Conservation (phyloP, 2,113 vertebrate species). For the Hippocampus barbouri region DNA sequence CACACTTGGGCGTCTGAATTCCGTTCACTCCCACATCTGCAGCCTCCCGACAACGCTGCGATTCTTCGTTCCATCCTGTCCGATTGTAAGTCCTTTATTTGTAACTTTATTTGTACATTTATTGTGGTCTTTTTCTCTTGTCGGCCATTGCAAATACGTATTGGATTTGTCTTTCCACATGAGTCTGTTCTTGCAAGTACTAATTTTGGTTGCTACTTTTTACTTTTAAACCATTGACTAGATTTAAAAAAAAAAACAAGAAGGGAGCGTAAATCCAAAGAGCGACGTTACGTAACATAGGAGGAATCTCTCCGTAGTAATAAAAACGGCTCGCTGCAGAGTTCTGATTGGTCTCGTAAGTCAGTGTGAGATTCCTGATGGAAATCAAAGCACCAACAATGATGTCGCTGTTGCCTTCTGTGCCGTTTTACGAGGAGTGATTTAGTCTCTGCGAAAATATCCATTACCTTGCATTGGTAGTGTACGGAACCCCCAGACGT, state of each 20-base stretch:
- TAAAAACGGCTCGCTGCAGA: not conserved
- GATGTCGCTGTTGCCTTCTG: not conserved
- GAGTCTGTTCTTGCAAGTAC: not conserved
- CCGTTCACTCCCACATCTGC: constrained; percentile 34
- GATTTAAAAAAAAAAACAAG: not conserved
- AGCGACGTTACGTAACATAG: not conserved
- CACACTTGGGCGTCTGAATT: constrained; percentile 1
- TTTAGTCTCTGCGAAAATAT: not conserved
- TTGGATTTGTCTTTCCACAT: not conserved
- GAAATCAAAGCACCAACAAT: not conserved
- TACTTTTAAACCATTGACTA: not conserved
- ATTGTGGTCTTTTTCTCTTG: not conserved
- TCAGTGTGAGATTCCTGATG: not conserved
- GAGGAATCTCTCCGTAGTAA: not conserved
- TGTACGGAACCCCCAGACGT: too few relatives aligned
- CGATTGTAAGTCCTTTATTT: constrained; percentile 43
- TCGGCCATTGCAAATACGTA: not conserved
- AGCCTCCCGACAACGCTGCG: constrained; percentile 17
- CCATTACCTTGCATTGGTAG: too few relatives aligned
- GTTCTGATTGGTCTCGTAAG: not conserved
- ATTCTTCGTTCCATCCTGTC: constrained; percentile 24
- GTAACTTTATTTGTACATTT: not conserved
- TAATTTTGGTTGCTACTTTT: not conserved
- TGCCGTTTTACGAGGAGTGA: not conserved
- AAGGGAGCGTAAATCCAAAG: not conserved